Conservation (phyloP, 2,113 vertebrate species). For the Trematocara marginatum region DNA sequence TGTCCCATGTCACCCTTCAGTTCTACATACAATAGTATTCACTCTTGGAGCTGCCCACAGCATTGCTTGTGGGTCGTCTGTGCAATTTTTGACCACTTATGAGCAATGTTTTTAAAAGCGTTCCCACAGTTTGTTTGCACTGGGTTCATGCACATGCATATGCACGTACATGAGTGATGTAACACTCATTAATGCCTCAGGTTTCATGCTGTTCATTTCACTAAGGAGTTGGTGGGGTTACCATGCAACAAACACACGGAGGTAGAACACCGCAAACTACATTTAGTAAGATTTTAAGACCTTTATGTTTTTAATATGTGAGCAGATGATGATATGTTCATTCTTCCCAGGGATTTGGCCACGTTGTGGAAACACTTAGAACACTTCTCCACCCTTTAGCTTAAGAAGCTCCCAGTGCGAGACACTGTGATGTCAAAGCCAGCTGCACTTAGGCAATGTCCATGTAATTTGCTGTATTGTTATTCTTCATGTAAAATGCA, state of each 20-base stretch:
- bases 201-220: not conserved
- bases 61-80: not conserved
- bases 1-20: not conserved
- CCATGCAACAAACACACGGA: not conserved
- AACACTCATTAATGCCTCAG: not conserved
- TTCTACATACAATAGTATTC: not conserved
- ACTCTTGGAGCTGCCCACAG: not conserved
- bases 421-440: not conserved
- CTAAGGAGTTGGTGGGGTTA: not conserved
- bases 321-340: not conserved
- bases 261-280: not conserved
- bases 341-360: not conserved
- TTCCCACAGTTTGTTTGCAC: not conserved
- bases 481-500: not conserved
- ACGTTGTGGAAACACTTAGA: not conserved
- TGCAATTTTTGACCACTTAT: not conserved
- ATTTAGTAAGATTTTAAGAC: not conserved
- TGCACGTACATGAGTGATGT: not conserved
- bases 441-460: not conserved
- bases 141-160: not conserved
- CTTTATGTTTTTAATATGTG: not conserved
- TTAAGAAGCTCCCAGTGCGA: not conserved
- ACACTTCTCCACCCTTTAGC: not conserved
- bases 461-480: not conserved
- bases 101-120: not conserved